Percentiles rank a stretch among this genome's conserved stretches.
phyloP scores from a whole-genome alignment of 2,888 invertebrate species.

The Drosophila mettleri region DNA sequence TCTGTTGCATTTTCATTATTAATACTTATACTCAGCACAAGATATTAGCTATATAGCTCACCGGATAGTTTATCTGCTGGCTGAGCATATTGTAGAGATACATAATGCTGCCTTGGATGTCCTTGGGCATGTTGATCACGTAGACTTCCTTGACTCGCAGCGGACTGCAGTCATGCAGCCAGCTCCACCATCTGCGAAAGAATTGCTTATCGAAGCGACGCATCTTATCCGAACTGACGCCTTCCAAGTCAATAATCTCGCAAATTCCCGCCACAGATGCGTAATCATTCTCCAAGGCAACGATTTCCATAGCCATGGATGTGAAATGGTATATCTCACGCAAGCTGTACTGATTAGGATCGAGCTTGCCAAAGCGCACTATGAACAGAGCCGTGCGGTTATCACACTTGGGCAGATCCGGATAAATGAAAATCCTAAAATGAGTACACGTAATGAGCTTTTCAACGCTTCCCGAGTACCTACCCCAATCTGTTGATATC shows the following conservation, averaged over 20 bases:
- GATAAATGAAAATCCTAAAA: conserved; percentile 65
- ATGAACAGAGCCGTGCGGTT: conserved; percentile 74
- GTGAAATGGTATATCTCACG: conserved; percentile 75
- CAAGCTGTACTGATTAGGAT: conserved; percentile 69
- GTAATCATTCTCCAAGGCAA: conserved; percentile 79
- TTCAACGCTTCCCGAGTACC: conserved; percentile 16
- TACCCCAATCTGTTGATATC: conserved; percentile 78
- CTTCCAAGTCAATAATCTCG: conserved; percentile 74
- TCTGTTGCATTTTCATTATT: conserved; percentile 48
- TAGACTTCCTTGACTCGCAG: conserved; percentile 71
- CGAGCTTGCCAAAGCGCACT: conserved; percentile 74
- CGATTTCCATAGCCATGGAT: conserved; percentile 77
- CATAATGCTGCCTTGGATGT: conserved; percentile 66
- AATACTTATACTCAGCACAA: no score
- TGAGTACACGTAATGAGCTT: not conserved
- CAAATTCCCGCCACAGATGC: conserved; percentile 78
- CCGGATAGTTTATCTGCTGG: conserved; percentile 67
- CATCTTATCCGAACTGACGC: conserved; percentile 65
- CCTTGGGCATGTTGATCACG: conserved; percentile 76
- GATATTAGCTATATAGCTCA: conserved; percentile 23
- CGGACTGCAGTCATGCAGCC: conserved; percentile 74
- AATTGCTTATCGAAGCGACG: conserved; percentile 66
- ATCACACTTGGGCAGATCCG: conserved; percentile 74
- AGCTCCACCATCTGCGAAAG: conserved; percentile 75
- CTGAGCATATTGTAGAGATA: conserved; percentile 66